Evolutionary conservation across 2,888 invertebrate species (phyloP), one percentile per base, ranked within the genome.

Genomic region (Bombyx huttoni): DNA sequence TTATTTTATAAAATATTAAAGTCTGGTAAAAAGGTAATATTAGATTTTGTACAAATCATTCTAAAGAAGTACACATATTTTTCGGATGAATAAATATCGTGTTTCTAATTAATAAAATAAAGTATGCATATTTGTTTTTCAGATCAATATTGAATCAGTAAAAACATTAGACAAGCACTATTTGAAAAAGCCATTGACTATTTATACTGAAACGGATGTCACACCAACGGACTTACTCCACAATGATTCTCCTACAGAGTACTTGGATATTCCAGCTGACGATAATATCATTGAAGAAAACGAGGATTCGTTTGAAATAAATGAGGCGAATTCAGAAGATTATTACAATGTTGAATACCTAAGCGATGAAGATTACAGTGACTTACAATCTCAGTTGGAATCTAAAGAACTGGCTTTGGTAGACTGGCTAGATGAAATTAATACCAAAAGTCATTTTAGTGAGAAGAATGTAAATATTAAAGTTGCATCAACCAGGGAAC

Each of bases 381-480:
- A 65, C 53, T 73, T 71, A 9, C 49, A 59, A 1, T 55, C 56
- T 24, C 52, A 55, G 7, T 54, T 53, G 1, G 47, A 64, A 9
- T 71, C 72, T 1, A 78, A 85, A 59, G 79, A 81, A 53, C 83
- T 83, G 0, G 55, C 83, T 1, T 75, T 79, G 0, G 45, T 74
- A 7, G 78, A 75, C 53, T 80, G 79, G 52, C 71, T 53, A 13
- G 58, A 59, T 34, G 71, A 74, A 55, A 68, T 69, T 52, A 70
- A 66, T 47, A 54, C 54, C 34, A 63, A 63, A 55, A 66, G 65
- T 49, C 68, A 75, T 55, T 59, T 59, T 46, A 67, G 64, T 53
- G 70, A 63, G 49, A 68, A 64, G 54, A 58, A 57, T 7, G 51
- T 60, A 55, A 64, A 62, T 53, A 62, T 65, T 12, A 47, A 24